Evolutionary conservation across 2,797 vertebrate species (phyloP).

Genomic region (Clarias platycephalus): DNA sequence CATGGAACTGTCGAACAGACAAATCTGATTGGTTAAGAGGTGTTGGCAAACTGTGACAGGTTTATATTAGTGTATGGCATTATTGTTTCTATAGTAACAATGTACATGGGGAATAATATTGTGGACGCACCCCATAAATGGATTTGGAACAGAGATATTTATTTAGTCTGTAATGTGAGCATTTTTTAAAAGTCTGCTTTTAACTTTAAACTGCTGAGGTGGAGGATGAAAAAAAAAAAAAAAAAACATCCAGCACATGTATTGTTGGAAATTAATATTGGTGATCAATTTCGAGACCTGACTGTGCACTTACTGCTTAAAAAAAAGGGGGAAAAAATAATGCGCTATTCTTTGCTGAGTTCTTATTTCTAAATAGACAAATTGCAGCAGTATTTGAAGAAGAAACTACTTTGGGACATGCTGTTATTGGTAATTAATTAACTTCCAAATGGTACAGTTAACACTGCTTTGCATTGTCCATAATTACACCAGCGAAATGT

Average conservation of each 20-base stretch:
- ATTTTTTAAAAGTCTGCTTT: too few species aligned
- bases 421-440: not conserved
- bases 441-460: not conserved
- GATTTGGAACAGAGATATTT: too few species aligned
- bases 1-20: not conserved
- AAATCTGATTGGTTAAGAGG: not conserved
- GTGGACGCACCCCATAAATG: too few species aligned
- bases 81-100: not conserved
- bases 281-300: too few species aligned
- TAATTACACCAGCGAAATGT: not conserved
- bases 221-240: too few species aligned
- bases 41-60: not conserved
- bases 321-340: not conserved
- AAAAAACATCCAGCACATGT: too few species aligned
- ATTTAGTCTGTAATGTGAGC: too few species aligned
- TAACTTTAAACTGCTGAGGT: too few species aligned
- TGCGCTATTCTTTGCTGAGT: not conserved
- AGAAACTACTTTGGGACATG: not conserved
- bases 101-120: not conserved
- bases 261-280: too few species aligned
- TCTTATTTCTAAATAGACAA: not conserved
- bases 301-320: too few species aligned
- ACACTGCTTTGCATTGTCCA: not conserved
- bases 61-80: not conserved
- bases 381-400: not conserved